Conservation (phyloP, 2,888 invertebrate species). For the Perithous albicinctus region DNA sequence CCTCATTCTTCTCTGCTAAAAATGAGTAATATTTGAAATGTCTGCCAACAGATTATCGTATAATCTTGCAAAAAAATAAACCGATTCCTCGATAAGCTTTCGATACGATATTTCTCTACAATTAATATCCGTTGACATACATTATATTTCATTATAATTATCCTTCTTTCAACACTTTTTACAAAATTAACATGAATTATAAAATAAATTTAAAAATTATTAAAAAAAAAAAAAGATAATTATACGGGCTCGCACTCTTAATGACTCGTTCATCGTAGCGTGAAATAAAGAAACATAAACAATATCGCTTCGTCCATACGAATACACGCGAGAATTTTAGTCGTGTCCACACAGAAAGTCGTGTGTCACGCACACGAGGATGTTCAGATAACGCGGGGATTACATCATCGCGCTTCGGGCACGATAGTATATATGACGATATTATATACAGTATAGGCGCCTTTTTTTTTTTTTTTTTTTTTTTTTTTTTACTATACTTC, state of each 20-base stretch:
- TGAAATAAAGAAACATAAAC: background rate
- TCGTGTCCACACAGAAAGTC: background rate
- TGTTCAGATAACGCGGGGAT: slow-evolving; percentile 27
- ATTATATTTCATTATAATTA: too few relatives aligned
- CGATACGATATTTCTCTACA: too few relatives aligned
- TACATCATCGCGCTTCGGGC: slow-evolving; percentile 39
- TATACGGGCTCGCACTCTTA: background rate
- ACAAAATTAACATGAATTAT: slow-evolving; percentile 1
- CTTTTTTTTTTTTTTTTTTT: too few relatives aligned
- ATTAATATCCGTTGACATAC: background rate
- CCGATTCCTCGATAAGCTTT: slow-evolving; percentile 16
- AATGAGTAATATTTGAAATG: background rate
- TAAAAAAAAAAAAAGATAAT: background rate
- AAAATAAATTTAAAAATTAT: too few relatives aligned
- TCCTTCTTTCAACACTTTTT: background rate
- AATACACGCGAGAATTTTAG: background rate
- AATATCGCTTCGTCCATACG: background rate
- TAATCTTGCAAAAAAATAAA: background rate
- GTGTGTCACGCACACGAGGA: slow-evolving; percentile 5
- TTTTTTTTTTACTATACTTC: slow-evolving; percentile 17
- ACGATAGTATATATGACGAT: slow-evolving; percentile 20
- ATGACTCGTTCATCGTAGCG: background rate
- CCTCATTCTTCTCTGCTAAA: background rate
- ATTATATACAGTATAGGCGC: background rate
- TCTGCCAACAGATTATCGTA: slow-evolving; percentile 16